These are phyloP conservation scores for Conops quadrifasciatus DNA, from an alignment of 2,888 invertebrate species.

Conservation along the genomic window DNA sequence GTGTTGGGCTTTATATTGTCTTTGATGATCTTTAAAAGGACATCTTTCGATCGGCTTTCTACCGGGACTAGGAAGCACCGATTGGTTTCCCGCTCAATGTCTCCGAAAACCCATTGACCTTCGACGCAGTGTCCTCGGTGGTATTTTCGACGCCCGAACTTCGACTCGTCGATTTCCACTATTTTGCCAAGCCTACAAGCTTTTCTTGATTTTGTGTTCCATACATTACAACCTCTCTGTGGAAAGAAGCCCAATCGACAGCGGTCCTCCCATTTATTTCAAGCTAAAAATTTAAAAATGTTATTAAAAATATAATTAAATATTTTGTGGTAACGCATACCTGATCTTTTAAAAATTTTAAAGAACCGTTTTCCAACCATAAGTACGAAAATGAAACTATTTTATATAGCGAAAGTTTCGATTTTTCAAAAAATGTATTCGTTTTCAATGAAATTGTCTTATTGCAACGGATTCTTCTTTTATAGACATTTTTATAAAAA, in stretches of 20 bases:
- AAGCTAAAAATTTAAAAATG: background rate
- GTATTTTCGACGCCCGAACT: too few relatives aligned
- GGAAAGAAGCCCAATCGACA: background rate
- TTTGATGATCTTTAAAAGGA: too few relatives aligned
- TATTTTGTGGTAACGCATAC: background rate
- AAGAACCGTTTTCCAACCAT: background rate
- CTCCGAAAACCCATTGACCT: too few relatives aligned
- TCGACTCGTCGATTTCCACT: too few relatives aligned
- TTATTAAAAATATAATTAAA: background rate
- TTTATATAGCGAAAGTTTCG: background rate
- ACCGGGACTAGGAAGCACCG: too few relatives aligned
- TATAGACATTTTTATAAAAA: background rate
- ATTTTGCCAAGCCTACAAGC: too few relatives aligned
- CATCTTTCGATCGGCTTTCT: too few relatives aligned
- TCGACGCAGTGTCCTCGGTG: too few relatives aligned
- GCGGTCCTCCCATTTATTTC: conserved; percentile 10
- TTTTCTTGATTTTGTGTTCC: background rate
- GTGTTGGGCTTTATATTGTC: too few relatives aligned
- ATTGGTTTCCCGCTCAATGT: too few relatives aligned
- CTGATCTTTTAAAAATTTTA: background rate
- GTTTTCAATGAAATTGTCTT: background rate
- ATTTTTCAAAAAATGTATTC: background rate
- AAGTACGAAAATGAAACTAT: background rate
- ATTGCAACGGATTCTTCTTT: conserved; percentile 2
- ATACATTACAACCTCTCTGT: background rate